Conservation (phyloP, 2,888 invertebrate genomes). For the Xanthorhoe spadicearia region DNA sequence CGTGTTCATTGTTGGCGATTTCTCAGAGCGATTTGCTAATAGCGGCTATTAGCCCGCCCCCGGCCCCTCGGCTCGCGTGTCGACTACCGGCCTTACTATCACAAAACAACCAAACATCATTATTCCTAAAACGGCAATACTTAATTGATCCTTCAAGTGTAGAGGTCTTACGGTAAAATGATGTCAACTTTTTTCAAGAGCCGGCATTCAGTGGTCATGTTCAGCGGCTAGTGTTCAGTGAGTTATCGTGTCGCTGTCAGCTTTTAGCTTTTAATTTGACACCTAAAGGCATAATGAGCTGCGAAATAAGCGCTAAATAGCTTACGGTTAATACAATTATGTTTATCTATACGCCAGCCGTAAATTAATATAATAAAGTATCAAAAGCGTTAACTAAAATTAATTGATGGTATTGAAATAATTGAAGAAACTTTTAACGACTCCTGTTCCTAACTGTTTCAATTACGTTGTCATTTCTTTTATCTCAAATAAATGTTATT, state of each 20-base stretch:
- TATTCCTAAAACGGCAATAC: constrained; percentile 80
- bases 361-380: constrained; percentile 34
- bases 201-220: constrained; percentile 52
- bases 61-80: constrained; percentile 63
- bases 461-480: constrained; percentile 20
- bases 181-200: constrained; percentile 64
- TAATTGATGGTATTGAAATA: constrained; percentile 13
- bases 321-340: constrained; percentile 46
- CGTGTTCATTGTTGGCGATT: constrained; percentile 81
- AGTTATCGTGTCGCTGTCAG: constrained; percentile 58
- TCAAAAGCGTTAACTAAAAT: constrained; percentile 22
- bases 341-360: constrained; percentile 34
- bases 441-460: constrained; percentile 9
- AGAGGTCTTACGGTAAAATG: constrained; percentile 68
- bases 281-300: constrained; percentile 50
- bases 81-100: constrained; percentile 69
- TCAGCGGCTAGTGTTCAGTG: constrained; percentile 48
- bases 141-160: constrained; percentile 69
- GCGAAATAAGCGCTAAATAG: constrained; percentile 44
- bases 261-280: constrained; percentile 50
- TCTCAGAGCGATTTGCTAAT: constrained; percentile 79
- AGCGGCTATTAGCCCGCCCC: constrained; percentile 75
- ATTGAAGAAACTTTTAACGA: constrained; percentile 24
- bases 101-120: constrained; percentile 71
- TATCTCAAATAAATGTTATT: constrained; percentile 10